Evolutionary conservation across 2,113 vertebrate species (phyloP).

Genomic region (Phrynosoma platyrhinos): DNA sequence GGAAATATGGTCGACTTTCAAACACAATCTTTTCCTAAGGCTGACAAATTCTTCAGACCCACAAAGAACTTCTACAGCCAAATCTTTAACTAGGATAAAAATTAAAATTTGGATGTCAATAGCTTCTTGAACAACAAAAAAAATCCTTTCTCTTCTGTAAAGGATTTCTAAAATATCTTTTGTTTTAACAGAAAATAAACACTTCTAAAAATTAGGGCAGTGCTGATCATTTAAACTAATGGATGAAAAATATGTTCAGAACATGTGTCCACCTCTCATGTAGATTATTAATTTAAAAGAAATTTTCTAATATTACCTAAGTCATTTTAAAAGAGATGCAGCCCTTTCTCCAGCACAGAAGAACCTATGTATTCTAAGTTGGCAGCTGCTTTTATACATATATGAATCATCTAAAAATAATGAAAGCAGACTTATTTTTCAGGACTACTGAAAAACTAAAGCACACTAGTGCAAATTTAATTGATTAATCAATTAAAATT

Average conservation of each 20-base stretch:
- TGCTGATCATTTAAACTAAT: neutral
- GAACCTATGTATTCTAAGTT: neutral
- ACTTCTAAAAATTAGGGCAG: conserved; percentile 68
- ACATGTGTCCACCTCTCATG: too few species aligned
- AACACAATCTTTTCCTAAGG: conserved; percentile 68
- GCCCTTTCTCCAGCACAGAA: neutral
- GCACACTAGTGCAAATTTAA: neutral
- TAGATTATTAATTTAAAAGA: neutral
- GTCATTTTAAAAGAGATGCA: neutral
- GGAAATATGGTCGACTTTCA: conserved; percentile 65
- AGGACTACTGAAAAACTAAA: neutral
- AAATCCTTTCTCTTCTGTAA: conserved; percentile 48
- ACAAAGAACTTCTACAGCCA: conserved; percentile 68
- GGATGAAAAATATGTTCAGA: neutral
- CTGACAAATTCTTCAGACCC: conserved; percentile 66
- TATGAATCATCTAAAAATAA: neutral
- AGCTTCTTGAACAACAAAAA: conserved; percentile 43
- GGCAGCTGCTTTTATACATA: neutral
- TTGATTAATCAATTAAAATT: conserved; percentile 20
- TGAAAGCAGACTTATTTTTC: neutral
- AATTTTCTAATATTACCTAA: neutral
- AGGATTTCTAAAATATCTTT: conserved; percentile 45
- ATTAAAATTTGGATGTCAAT: conserved; percentile 45
- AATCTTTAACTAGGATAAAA: conserved; percentile 33
- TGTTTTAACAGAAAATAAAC: conserved; percentile 68